Evolutionary conservation across 2,797 vertebrate species (phyloP), one percentile per base, ranked within the genome.

Genomic region (Nyctibius grandis): DNA sequence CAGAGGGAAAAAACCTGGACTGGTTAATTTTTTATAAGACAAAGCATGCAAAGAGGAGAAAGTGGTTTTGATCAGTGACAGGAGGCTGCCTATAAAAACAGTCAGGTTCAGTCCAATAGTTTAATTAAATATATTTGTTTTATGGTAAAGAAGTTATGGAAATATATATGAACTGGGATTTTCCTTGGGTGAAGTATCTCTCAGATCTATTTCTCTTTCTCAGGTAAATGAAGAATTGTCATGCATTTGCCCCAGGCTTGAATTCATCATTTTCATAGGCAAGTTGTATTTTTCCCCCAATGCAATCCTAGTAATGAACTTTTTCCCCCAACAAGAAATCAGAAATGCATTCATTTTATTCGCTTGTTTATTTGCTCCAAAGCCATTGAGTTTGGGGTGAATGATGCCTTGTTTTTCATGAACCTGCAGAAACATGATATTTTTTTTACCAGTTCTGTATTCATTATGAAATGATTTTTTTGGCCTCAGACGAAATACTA

Each of bases 21-120:
- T 91, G 31, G 51, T 94, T 93, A 95, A 92, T 96, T 95, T 96
- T 94, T 97, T 95, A 97, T 89, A 60, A 95, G 76, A 81, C 42
- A 91, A 83, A 90, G 77, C 29, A 95, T 86, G 91, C 85, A 95
- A 85, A 91, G 72, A 59, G 51, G 77, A 87, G 85, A 96, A 78
- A 77, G 73, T 88, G 75, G 76, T 90, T 85, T 88, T 93, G 88
- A 96, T 79, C 81, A 80, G 83, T 80, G 83, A 75, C 51, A 65
- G 69, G 20, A 63, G 81, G 33, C 50, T 80, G 50, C 68, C 70
- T 79, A 59, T 70, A 87, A 96, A 84, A 91, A 59, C 70, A 38
- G 60, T 53, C 65, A 63, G 42, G 59, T 74, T 89, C 67, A 79
- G 72, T 78, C 67, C 54, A 73, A 89, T 59, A 84, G 91, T 93